These are phyloP conservation scores for Augochlorella aurata DNA, from an alignment of 2,888 invertebrate species.

Conservation along the genomic window DNA sequence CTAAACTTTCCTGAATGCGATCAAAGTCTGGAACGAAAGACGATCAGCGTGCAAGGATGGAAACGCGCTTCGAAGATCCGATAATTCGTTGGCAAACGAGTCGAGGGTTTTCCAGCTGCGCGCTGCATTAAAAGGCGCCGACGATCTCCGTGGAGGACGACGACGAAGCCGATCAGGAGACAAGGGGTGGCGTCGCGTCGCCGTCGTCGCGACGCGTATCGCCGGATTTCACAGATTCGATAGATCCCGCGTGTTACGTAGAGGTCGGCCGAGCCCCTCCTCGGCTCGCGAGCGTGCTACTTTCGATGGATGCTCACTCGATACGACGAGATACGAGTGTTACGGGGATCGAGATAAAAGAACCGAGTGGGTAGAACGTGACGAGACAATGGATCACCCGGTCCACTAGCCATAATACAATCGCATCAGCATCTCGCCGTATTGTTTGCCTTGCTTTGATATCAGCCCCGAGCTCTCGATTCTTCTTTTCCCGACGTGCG, in stretches of 20 bases:
- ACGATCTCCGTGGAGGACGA: background rate
- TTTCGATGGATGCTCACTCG: slow-evolving; percentile 82
- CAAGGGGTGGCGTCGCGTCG: background rate
- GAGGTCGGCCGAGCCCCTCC: slow-evolving; percentile 51
- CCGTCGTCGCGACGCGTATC: background rate
- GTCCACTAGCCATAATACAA: slow-evolving; percentile 81
- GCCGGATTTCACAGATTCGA: slow-evolving; percentile 52
- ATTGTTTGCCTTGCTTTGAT: slow-evolving; percentile 80
- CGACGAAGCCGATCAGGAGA: background rate
- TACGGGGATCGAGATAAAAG: slow-evolving; percentile 81
- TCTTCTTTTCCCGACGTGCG: slow-evolving; percentile 58
- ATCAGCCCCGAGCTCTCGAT: slow-evolving; percentile 74
- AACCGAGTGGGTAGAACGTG: slow-evolving; percentile 81
- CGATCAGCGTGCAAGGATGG: no score
- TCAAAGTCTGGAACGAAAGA: no score
- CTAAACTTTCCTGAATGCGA: no score
- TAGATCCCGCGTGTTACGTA: slow-evolving; percentile 50
- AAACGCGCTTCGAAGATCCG: no score
- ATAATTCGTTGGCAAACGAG: background rate
- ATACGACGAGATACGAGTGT: slow-evolving; percentile 77
- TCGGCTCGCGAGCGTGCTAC: slow-evolving; percentile 75
- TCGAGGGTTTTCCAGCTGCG: background rate
- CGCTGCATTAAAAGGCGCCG: background rate
- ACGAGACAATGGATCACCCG: slow-evolving; percentile 81
- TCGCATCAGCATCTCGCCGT: slow-evolving; percentile 82